phyloP scores from a whole-genome alignment of 2,888 invertebrate species.

The Fabriciana adippe region DNA sequence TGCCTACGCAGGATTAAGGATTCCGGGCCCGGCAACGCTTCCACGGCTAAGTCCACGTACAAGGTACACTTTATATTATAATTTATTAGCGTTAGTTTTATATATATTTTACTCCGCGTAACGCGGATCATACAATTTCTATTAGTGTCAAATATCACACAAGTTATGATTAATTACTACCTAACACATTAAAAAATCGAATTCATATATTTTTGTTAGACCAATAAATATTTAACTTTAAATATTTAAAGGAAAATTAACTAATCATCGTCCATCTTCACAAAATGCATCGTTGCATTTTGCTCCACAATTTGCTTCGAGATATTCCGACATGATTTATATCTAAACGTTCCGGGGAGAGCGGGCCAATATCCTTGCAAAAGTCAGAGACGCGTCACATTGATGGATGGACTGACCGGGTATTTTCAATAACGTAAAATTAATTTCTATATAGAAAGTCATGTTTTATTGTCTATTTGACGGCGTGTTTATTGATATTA shows the following conservation, averaged over 20 bases:
- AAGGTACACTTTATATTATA: too few relatives aligned
- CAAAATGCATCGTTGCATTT: conserved; percentile 31
- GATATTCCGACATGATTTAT: conserved; percentile 39
- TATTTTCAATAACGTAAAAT: conserved; percentile 44
- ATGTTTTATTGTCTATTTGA: conserved; percentile 43
- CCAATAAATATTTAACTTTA: not conserved
- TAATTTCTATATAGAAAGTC: conserved; percentile 52
- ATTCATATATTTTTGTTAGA: not conserved
- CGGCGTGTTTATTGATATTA: conserved; percentile 39
- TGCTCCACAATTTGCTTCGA: conserved; percentile 30
- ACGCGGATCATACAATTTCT: too few relatives aligned
- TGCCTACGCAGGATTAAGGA: too few relatives aligned
- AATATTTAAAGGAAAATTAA: conserved; percentile 26
- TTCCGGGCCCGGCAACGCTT: too few relatives aligned
- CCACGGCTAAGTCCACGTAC: too few relatives aligned
- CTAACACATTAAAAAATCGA: not conserved
- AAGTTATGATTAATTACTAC: not conserved
- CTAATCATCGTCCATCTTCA: conserved; percentile 28
- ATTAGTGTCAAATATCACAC: too few relatives aligned
- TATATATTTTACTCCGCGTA: too few relatives aligned
- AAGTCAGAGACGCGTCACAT: conserved; percentile 38
- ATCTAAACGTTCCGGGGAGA: conserved; percentile 35
- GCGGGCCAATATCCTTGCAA: conserved; percentile 43
- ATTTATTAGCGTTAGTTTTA: too few relatives aligned
- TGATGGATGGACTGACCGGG: conserved; percentile 44